These are phyloP conservation scores for Diachasma alloeum DNA, from an alignment of 1,140 invertebrate genomes.

Conservation along the genomic window DNA sequence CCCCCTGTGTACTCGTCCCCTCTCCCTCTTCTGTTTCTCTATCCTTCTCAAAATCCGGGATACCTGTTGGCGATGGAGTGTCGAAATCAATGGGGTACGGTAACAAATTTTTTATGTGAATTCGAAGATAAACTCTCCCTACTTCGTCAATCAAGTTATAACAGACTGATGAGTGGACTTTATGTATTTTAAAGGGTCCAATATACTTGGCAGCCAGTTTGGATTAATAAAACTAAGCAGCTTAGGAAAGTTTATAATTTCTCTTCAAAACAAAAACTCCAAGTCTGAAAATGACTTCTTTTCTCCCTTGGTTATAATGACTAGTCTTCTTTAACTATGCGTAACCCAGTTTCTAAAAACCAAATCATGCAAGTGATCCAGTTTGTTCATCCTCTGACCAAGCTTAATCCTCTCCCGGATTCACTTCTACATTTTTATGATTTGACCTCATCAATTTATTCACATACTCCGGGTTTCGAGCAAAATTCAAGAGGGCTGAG, in stretches of 20 bases:
- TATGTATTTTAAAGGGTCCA: background rate
- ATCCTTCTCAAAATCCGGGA: too few species aligned
- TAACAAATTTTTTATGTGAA: background rate
- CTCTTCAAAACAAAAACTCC: constrained; percentile 4
- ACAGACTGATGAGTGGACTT: background rate
- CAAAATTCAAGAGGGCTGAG: too few species aligned
- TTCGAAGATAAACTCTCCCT: background rate
- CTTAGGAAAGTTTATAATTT: constrained; percentile 43
- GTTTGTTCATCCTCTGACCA: constrained; percentile 12
- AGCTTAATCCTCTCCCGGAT: constrained; percentile 41
- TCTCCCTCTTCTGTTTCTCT: too few species aligned
- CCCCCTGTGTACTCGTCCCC: too few species aligned
- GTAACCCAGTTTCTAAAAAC: too few species aligned
- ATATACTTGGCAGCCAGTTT: constrained; percentile 46
- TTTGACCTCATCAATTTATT: too few species aligned
- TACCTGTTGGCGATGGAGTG: background rate
- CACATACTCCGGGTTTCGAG: too few species aligned
- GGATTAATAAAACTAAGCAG: constrained; percentile 33
- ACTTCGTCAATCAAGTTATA: background rate
- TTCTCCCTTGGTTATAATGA: background rate
- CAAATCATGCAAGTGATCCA: background rate
- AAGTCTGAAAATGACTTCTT: background rate
- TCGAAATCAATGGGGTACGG: background rate
- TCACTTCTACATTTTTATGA: background rate
- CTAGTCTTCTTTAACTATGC: background rate